Evolutionary conservation across 2,888 invertebrate species (phyloP).

Genomic region (Timema podura): DNA sequence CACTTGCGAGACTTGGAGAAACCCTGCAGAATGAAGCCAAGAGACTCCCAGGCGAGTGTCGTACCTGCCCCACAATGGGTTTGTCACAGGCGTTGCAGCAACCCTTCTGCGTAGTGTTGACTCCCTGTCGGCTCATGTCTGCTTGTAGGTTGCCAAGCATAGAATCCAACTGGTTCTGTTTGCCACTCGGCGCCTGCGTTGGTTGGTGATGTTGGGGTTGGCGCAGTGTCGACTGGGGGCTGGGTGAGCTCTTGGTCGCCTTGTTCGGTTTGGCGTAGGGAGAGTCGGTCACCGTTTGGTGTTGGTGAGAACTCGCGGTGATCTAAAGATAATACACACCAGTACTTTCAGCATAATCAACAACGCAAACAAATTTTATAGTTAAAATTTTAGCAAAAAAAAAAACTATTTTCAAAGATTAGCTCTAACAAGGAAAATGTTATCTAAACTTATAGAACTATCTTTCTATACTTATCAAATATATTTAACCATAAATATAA

Average conservation of each 20-base stretch:
- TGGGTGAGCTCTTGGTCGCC: constrained; percentile 54
- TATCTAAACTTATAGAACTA: too few species aligned
- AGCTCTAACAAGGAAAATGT: too few species aligned
- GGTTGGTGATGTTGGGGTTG: constrained; percentile 46
- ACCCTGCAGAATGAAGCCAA: too few species aligned
- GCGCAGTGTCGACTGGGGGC: constrained; percentile 46
- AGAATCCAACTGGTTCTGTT: constrained; percentile 70
- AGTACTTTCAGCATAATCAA: too few species aligned
- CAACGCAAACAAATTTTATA: too few species aligned
- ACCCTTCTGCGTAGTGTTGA: constrained; percentile 97
- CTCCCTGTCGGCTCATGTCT: constrained; percentile 98
- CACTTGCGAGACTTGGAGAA: too few species aligned
- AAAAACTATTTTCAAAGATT: too few species aligned
- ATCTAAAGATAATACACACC: constrained; percentile 47
- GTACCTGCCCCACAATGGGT: constrained; percentile 93
- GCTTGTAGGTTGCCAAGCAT: constrained; percentile 93
- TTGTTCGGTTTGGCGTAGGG: constrained; percentile 66
- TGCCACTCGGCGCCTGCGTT: constrained; percentile 19
- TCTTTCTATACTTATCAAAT: too few species aligned
- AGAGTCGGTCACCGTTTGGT: constrained; percentile 62
- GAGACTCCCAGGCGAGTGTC: not conserved
- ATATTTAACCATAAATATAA: too few species aligned
- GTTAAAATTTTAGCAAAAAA: too few species aligned
- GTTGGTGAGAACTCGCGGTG: constrained; percentile 54
- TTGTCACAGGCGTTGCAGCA: constrained; percentile 99